Evolutionary conservation across 1,140 invertebrate species (phyloP), one percentile per base, ranked within the genome.

Genomic region (Pseudomyrmex pallidus): DNA sequence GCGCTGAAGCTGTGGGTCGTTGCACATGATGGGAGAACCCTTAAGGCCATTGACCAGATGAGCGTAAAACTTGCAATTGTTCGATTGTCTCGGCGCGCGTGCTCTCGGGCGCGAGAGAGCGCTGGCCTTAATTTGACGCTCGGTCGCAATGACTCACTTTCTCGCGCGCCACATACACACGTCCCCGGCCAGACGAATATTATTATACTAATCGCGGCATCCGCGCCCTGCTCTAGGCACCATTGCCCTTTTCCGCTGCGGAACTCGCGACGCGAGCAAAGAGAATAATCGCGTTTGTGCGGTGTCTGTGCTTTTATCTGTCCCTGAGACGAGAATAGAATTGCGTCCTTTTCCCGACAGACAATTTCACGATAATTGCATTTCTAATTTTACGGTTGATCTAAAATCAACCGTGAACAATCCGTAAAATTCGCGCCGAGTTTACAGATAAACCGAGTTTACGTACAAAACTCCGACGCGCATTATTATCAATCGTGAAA

Each of bases 141-240:
- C 87, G 78, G 74, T 83, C 82, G 68, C 77, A 68, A 80, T 88
- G 87, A 89, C 84, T 89, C 86, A 89, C 57, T 89, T 89, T 89
- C 87, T 78, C 67, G 83, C 85, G 70, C 50, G 54, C 48, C 63
- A 80, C 35, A 10, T 35, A 35, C 25, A 35, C 1, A 35, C 35
- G 35, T 35, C 35, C 35, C 63, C 57, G 48, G 48, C 44, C 86
- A 66, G 72, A 76, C 67, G 66, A 87, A 82, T 76, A 85, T 88
- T 87, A 74, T 85, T 72, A 84, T 50, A 67, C 57, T 84, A 78
- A 87, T 80, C 72, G 35, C 35, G 57, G 5, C 83, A 76, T 54
- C 35, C 56, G 57, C 62, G 56, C 57, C 52, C 59, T n/a, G 20
- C 7, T 35, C 48, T 17, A 77, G 9, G 13, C 46, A 35, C 35